phyloP scores from a whole-genome alignment of 2,113 vertebrate genomes.

The Rhynchopsitta pachyrhyncha region DNA sequence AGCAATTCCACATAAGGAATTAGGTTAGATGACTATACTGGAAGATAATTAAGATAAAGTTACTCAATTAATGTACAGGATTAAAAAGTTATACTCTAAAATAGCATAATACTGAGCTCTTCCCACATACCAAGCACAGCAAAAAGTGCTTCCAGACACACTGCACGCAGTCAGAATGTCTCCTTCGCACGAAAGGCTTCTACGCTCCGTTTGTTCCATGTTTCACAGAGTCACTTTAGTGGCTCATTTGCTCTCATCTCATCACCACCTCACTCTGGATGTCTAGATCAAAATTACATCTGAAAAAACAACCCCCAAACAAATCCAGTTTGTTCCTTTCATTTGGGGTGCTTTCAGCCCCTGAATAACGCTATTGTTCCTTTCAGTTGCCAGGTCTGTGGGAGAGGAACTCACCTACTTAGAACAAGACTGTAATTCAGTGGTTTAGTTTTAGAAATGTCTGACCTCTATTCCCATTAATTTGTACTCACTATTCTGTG shows the following conservation, averaged over 20 bases:
- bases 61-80: neutral
- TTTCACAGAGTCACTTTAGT: neutral
- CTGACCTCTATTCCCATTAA: neutral
- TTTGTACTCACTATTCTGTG: neutral
- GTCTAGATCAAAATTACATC: neutral
- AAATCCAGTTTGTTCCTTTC: neutral
- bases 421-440: neutral
- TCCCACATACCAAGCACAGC: neutral
- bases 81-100: neutral
- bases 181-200: neutral
- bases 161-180: neutral
- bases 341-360: neutral
- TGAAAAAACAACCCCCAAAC: neutral
- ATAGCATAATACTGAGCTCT: neutral
- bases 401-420: neutral
- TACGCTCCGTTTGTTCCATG: rapidly evolving
- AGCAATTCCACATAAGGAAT: neutral
- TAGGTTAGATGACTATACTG: neutral
- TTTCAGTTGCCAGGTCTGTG: neutral
- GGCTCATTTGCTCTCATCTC: neutral
- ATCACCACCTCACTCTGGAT: neutral
- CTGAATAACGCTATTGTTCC: neutral
- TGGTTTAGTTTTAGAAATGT: neutral
- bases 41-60: neutral
- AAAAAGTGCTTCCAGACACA: neutral